Evolutionary conservation across 2,113 vertebrate genomes (phyloP).

Genomic region (Acanthochromis polyacanthus): DNA sequence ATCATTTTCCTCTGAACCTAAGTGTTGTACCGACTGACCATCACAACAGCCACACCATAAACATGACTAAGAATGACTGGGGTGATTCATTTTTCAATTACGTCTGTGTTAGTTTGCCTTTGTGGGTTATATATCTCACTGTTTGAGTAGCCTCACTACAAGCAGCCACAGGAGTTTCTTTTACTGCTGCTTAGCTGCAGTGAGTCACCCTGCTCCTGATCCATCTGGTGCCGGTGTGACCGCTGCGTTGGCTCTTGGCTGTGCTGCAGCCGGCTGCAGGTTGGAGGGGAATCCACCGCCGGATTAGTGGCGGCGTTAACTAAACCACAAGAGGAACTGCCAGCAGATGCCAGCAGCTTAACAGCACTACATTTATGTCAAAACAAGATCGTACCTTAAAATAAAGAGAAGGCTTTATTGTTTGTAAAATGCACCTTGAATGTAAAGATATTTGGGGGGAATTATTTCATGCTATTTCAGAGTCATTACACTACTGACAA

Average conservation of each 20-base stretch:
- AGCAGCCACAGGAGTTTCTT: not conserved
- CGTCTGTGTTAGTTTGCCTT: no score
- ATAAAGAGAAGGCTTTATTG: not conserved
- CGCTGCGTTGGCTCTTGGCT: not conserved
- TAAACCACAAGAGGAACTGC: conserved; percentile 22
- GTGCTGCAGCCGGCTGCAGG: not conserved
- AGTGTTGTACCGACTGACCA: no score
- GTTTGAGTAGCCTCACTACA: not conserved
- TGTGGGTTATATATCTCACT: no score
- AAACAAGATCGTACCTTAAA: not conserved
- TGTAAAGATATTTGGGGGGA: not conserved
- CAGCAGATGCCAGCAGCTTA: conserved; percentile 29
- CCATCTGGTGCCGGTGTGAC: conserved; percentile 10
- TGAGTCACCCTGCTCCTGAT: not conserved
- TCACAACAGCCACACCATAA: no score
- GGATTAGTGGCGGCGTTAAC: conserved; percentile 45
- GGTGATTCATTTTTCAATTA: no score
- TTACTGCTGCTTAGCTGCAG: no score
- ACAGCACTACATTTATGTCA: not conserved
- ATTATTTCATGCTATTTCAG: not conserved
- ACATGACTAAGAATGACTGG: no score
- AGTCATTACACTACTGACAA: not conserved
- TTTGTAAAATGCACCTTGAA: not conserved
- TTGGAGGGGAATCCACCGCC: not conserved
- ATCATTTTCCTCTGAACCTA: no score